Base-by-base conservation (phyloP, 2,888 invertebrate genomes). In the Drosophila heteroneura region DNA sequence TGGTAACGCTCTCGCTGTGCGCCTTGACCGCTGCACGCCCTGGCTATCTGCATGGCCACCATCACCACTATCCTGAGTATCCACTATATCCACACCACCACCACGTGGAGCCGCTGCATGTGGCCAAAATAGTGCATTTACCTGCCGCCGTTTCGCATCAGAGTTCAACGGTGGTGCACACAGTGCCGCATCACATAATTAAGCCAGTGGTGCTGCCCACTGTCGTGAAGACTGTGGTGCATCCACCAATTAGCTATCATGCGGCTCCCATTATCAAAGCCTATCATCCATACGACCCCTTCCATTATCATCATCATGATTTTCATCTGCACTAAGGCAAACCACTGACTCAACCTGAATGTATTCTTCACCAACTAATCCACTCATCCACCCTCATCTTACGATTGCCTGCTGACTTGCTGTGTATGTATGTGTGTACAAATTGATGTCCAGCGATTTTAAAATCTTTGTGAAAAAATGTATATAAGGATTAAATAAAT, bases 141-240 rank as follows among this genome's bases (percentile, higher is more conserved):
- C 93, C 93, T 0, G 91, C 93, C 0, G 93, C 93, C 10, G 85
- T 93, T 6, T 93, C 93, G n/a, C 93, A 93, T 69, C 92, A 92
- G 66, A 93, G 93, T 58, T 93, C 93, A 2, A 93, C 93, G 2
- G 82, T 93, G 60, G 92, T 93, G 62, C 93, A 93, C 79, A 91
- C 88, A 49, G 90, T 91, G 35, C 92, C 92, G 16, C 92, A 92
- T 65, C 92, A 91, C 61, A 89, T 92, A 32, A 89, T 93, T 39
- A 92, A 93, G 64, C 93, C 93, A 2, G 78, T 92, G 37, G 88
- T 93, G n/a, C 83, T 92, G 74, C 93, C 92, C 9, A 85, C 84
- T 9, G 88, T 93, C 47, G 85, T 93, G 14, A 92, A 92, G 73
- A 91, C 92, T 5, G 81, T 92, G 28, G 89, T 92, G 61, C 93